Conservation (phyloP, 2,797 vertebrate genomes). For the Pipistrellus nathusii region DNA sequence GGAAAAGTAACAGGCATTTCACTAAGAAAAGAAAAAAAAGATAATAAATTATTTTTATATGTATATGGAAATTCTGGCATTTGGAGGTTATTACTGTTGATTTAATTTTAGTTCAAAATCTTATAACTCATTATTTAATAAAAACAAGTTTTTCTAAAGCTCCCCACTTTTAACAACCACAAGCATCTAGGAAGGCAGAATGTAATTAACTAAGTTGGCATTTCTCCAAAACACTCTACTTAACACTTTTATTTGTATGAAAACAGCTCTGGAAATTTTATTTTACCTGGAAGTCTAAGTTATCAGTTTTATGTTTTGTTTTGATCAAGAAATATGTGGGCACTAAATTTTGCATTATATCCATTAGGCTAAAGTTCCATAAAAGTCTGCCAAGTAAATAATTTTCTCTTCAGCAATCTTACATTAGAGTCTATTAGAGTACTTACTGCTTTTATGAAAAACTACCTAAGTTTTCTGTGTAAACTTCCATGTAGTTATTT, state of each 20-base stretch:
- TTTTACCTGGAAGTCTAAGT: neutral
- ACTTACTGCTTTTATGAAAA: constrained; percentile 42
- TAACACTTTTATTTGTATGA: neutral
- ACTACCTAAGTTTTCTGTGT: neutral
- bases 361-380: neutral
- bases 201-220: constrained; percentile 34
- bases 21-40: constrained; percentile 35
- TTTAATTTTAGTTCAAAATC: constrained; percentile 57
- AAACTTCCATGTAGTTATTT: constrained; percentile 42
- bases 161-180: constrained; percentile 11
- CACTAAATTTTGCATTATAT: neutral
- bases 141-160: constrained; percentile 37
- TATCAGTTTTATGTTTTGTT: constrained; percentile 18
- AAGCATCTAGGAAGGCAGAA: constrained; percentile 26
- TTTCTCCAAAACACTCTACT: constrained; percentile 37
- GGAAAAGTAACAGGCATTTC: neutral
- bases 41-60: constrained; percentile 37
- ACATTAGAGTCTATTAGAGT: neutral
- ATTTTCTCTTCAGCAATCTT: constrained; percentile 8
- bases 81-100: constrained; percentile 34
- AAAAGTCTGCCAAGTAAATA: neutral
- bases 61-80: constrained; percentile 10
- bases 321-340: constrained; percentile 11
- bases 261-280: constrained; percentile 50
- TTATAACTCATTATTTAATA: constrained; percentile 5